phyloP scores from a whole-genome alignment of 2,797 vertebrate species.

The Threskiornis aethiopicus region DNA sequence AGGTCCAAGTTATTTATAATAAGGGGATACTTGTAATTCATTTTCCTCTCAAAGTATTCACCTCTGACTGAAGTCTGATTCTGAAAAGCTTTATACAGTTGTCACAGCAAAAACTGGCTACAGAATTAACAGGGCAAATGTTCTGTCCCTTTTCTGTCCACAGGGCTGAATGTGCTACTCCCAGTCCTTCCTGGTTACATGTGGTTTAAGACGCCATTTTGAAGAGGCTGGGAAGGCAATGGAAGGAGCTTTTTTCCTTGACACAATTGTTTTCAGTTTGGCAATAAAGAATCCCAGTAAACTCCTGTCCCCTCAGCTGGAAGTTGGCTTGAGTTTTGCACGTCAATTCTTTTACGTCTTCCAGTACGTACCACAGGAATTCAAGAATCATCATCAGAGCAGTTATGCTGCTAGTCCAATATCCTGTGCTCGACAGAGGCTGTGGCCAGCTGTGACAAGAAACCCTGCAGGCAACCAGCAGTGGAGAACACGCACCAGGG shows the following conservation, averaged over 20 bases:
- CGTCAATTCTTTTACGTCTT: background rate
- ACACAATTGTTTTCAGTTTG: background rate
- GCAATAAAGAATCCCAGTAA: background rate
- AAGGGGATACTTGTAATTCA: background rate
- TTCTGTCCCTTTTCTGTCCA: background rate
- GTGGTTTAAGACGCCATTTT: background rate
- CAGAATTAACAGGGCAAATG: background rate
- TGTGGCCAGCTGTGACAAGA: background rate
- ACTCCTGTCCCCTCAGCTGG: background rate
- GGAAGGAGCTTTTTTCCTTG: background rate
- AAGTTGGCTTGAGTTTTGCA: background rate
- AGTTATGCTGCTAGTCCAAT: background rate
- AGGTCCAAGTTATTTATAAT: background rate
- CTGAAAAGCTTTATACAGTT: background rate
- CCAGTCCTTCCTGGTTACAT: background rate
- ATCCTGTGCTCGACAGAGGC: background rate
- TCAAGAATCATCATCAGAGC: background rate
- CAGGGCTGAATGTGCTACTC: background rate
- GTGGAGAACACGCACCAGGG: background rate
- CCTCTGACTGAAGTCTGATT: background rate
- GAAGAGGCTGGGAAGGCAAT: background rate
- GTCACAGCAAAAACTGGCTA: background rate
- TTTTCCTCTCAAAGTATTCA: background rate
- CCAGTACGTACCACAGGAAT: background rate
- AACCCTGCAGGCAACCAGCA: background rate